These are phyloP conservation scores for Ephestia elutella DNA, from an alignment of 1,140 invertebrate species.

Conservation along the genomic window DNA sequence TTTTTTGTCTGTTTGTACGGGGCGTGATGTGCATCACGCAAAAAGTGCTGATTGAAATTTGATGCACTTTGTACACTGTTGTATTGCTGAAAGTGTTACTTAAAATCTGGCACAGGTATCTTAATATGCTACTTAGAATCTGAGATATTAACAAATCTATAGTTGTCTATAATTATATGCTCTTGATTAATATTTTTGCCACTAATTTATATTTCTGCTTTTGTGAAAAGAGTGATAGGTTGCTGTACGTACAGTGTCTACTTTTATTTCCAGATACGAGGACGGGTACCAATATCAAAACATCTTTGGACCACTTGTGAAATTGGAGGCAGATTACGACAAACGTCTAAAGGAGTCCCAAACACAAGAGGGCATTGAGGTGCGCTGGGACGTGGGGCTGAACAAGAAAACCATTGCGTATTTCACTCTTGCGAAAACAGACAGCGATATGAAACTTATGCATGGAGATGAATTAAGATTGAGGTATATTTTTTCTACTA, in stretches of 20 bases:
- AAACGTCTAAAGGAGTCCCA: slow-evolving; percentile 98
- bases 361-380: slow-evolving; percentile 98
- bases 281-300: slow-evolving; percentile 99
- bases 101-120: no score
- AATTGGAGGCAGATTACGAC: slow-evolving; percentile 98
- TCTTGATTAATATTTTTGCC: not conserved
- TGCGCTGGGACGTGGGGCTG: slow-evolving; percentile 98
- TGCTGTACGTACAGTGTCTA: no score
- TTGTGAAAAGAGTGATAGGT: no score
- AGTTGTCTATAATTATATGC: no score
- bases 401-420: slow-evolving; percentile 99
- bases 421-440: slow-evolving; percentile 97
- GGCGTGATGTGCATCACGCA: no score
- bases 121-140: no score
- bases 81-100: no score
- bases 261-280: slow-evolving; percentile 81
- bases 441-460: slow-evolving; percentile 99
- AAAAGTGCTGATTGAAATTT: no score
- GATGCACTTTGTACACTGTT: no score
- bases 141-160: no score
- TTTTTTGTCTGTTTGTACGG: no score
- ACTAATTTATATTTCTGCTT: no score
- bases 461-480: slow-evolving; percentile 98
- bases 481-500: slow-evolving; percentile 34
- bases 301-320: slow-evolving; percentile 97